These are phyloP conservation scores for Andrena praecox DNA, from an alignment of 2,888 invertebrate genomes.

Conservation along the genomic window DNA sequence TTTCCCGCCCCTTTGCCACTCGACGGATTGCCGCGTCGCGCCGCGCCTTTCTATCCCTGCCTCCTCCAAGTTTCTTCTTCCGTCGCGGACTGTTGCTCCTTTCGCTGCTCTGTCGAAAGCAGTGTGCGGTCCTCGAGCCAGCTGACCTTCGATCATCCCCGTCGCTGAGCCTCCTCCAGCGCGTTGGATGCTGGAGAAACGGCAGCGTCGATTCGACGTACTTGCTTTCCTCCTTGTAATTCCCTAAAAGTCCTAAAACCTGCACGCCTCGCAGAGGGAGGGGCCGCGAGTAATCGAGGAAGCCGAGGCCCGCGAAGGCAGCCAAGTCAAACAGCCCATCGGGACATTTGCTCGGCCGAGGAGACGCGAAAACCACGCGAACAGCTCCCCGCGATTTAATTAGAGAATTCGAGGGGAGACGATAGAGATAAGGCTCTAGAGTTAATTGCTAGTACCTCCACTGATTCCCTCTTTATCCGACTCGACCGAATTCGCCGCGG, in stretches of 20 bases:
- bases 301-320: conserved; percentile 9
- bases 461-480: not conserved
- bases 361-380: conserved; percentile 44
- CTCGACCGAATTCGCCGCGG: not conserved
- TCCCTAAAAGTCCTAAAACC: not conserved
- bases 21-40: not conserved
- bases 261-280: not conserved
- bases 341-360: conserved; percentile 33
- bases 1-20: not conserved
- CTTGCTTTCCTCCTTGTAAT: too few species aligned
- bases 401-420: conserved; percentile 48
- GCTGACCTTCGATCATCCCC: too few species aligned
- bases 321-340: conserved; percentile 56
- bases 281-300: conserved; percentile 35
- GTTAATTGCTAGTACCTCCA: conserved; percentile 60
- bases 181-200: too few species aligned
- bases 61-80: not conserved
- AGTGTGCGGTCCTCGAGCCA: too few species aligned
- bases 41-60: not conserved
- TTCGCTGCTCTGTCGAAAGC: too few species aligned
- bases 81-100: not conserved
- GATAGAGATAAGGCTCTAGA: conserved; percentile 41
- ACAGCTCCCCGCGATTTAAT: conserved; percentile 63
- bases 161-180: too few species aligned
- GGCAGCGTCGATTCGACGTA: not conserved